Base-by-base conservation (phyloP, 2,888 invertebrate species). In the Diabrotica balteata region DNA sequence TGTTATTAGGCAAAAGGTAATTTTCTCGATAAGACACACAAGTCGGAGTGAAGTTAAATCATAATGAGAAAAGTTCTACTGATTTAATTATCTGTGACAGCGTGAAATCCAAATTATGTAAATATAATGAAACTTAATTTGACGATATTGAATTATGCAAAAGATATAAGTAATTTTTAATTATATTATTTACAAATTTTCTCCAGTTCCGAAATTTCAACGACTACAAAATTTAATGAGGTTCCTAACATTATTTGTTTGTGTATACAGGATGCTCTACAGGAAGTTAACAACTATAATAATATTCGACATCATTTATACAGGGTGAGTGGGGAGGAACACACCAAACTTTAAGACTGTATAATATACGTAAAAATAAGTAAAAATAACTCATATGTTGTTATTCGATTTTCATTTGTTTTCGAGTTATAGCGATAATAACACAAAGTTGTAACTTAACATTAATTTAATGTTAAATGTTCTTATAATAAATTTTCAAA, bases 61-160 rank as follows among this genome's bases (percentile, higher is more conserved):
- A 77, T 78, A 78, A 78, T 78, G 78, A 78, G 78, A 78, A 78
- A 78, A 78, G 75, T 78, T 78, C 73, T 66, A 65, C 74, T 77
- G 77, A 78, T 78, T 77, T 78, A 76, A 78, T 78, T 77, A 78
- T 76, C 73, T 77, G 75, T 76, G 77, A 77, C 78, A 77, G 76
- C 77, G 76, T 76, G 76, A 76, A 77, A 78, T 78, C 74, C 74
- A 76, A 78, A 78, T 77, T 78, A 78, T 78, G 77, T 75, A 77
- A 77, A 78, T 78, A 76, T 76, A 76, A 77, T 77, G 75, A 75
- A 77, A 75, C 74, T 76, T 77, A 75, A 78, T 78, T 77, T 73
- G 74, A 62, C 76, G 72, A 76, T 77, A 78, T 78, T 77, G 77
- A 75, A 78, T 77, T 78, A 77, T 77, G 75, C 77, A 75, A 73